These are phyloP conservation scores for Masticophis lateralis DNA, from an alignment of 2,797 vertebrate genomes.

Conservation along the genomic window DNA sequence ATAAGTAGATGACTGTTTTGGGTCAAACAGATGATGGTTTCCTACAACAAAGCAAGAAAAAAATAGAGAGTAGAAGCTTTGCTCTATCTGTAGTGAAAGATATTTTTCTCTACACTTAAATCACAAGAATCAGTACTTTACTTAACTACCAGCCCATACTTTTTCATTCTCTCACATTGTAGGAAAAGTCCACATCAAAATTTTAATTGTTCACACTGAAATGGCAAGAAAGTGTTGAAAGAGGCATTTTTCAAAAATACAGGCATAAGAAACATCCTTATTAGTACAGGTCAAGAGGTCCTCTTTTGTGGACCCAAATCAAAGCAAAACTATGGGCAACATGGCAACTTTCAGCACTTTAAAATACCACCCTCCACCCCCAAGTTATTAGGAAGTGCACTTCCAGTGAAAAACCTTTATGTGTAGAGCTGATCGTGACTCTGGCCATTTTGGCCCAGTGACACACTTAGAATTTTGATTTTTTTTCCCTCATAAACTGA, in stretches of 20 bases:
- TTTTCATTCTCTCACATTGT: background rate
- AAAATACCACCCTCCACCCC: background rate
- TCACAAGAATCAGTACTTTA: background rate
- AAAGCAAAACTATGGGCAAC: background rate
- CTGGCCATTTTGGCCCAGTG: background rate
- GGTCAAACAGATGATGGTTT: slow-evolving; percentile 68
- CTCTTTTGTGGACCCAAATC: background rate
- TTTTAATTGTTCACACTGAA: background rate
- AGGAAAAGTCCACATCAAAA: background rate
- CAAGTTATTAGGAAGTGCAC: background rate
- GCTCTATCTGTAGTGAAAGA: background rate
- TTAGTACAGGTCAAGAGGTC: background rate
- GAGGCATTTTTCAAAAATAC: background rate
- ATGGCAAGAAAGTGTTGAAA: background rate
- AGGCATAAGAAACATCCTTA: background rate
- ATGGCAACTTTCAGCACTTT: background rate
- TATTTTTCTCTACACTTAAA: background rate
- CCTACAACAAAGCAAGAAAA: slow-evolving; percentile 53
- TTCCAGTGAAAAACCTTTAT: background rate
- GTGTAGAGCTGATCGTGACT: background rate
- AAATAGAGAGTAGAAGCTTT: background rate
- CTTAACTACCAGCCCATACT: background rate
- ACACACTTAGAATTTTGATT: too few relatives aligned
- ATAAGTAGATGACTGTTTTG: slow-evolving; percentile 70
- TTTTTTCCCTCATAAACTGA: background rate